phyloP scores from a whole-genome alignment of 1,140 invertebrate species.

The Marisa cornuarietis region DNA sequence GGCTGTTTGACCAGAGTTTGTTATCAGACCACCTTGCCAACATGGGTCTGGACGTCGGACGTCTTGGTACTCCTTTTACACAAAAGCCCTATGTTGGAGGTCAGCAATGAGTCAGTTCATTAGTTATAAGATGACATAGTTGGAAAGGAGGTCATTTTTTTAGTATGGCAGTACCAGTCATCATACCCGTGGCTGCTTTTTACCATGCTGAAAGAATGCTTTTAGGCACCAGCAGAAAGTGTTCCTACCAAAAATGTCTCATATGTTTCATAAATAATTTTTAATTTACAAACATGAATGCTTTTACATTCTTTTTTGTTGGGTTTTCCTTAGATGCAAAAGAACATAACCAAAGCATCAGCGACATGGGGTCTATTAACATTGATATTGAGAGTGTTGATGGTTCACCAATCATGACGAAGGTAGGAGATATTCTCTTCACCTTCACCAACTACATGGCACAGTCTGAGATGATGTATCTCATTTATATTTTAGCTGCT shows the following conservation, averaged over 20 bases:
- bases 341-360: slow-evolving; percentile 63
- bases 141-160: too few species aligned
- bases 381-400: slow-evolving; percentile 86
- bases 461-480: background rate
- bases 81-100: slow-evolving; percentile 66
- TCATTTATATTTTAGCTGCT: background rate
- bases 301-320: background rate
- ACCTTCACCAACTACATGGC: background rate
- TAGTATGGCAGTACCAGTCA: too few species aligned
- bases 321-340: slow-evolving; percentile 28
- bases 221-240: too few species aligned
- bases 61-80: slow-evolving; percentile 58
- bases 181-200: too few species aligned
- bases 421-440: slow-evolving; percentile 69
- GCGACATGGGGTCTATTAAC: slow-evolving; percentile 76
- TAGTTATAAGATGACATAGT: too few species aligned
- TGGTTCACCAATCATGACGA: slow-evolving; percentile 83
- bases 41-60: slow-evolving; percentile 61
- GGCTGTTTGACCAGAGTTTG: slow-evolving; percentile 63
- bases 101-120: slow-evolving; percentile 22
- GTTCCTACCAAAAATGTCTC: too few species aligned
- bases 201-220: too few species aligned
- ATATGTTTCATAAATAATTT: too few species aligned
- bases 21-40: slow-evolving; percentile 61
- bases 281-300: background rate